Percentiles rank a stretch among this genome's conserved stretches.
phyloP scores from a whole-genome alignment of 1,140 invertebrate genomes.

The Drosophila miranda region DNA sequence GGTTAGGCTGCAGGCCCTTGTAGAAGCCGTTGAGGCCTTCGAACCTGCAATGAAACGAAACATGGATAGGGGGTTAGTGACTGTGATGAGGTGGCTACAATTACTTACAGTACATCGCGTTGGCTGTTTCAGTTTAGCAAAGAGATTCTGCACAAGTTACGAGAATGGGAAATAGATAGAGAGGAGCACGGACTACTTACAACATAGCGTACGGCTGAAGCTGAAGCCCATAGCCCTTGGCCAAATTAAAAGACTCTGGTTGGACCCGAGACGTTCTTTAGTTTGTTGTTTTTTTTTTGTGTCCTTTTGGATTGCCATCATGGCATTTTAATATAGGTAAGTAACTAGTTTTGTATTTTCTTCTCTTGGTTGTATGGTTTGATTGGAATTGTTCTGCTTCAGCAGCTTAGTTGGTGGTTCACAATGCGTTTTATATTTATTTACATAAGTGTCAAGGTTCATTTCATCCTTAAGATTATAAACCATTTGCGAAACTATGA shows the following conservation, averaged over 20 bases:
- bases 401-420: conserved; percentile 47
- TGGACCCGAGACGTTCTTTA: conserved; percentile 38
- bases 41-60: conserved; percentile 84
- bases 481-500: conserved; percentile 72
- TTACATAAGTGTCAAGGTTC: conserved; percentile 66
- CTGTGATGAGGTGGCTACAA: conserved; percentile 19
- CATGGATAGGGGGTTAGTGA: conserved; percentile 33
- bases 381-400: conserved; percentile 48
- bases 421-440: conserved; percentile 70
- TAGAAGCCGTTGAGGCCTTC: conserved; percentile 94
- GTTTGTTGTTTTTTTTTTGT: conserved; percentile 32
- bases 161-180: conserved; percentile 16
- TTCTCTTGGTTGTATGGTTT: conserved; percentile 30
- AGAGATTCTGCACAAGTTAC: conserved; percentile 78
- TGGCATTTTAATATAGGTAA: conserved; percentile 61
- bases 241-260: conserved; percentile 67
- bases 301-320: conserved; percentile 39
- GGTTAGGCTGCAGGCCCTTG: conserved; percentile 95
- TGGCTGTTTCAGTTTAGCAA: conserved; percentile 75
- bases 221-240: conserved; percentile 36
- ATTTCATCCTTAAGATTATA: conserved; percentile 41
- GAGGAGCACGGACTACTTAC: conserved; percentile 58
- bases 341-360: conserved; percentile 25
- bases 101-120: conserved; percentile 51
- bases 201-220: conserved; percentile 30